Conservation (phyloP, 2,113 vertebrate species). For the Capricornis sumatraensis region DNA sequence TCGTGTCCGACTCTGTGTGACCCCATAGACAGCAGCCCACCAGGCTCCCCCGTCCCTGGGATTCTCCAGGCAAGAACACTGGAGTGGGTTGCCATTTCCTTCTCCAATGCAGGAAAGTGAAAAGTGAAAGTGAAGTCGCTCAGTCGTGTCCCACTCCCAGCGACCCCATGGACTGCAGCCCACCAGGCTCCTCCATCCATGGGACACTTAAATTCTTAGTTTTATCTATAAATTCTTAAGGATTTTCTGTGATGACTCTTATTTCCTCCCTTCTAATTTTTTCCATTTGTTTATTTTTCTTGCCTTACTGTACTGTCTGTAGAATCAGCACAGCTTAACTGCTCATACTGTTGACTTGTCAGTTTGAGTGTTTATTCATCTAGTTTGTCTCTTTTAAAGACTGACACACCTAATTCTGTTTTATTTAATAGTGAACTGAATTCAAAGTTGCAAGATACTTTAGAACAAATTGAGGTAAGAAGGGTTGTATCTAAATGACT, state of each 20-base stretch:
- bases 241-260: neutral
- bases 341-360: neutral
- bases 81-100: too few relatives aligned
- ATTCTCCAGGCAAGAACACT: too few relatives aligned
- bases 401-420: slow-evolving; percentile 26
- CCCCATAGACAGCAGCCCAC: too few relatives aligned
- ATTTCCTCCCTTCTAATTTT: neutral
- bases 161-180: too few relatives aligned
- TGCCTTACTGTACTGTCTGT: neutral
- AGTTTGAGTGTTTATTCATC: neutral
- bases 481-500: neutral
- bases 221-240: neutral
- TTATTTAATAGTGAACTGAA: slow-evolving; percentile 90
- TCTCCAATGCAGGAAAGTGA: too few relatives aligned
- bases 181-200: too few relatives aligned
- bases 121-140: too few relatives aligned
- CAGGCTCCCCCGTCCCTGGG: too few relatives aligned
- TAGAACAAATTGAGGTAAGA: slow-evolving; percentile 98
- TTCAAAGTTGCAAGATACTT: slow-evolving; percentile 98
- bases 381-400: neutral
- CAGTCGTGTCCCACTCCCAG: too few relatives aligned
- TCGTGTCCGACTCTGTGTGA: too few relatives aligned
- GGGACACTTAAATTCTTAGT: neutral
- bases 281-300: neutral
- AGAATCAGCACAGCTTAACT: neutral